A percentile compares a stretch with the other conserved stretches of the same genome.
These are phyloP conservation scores for Proctacanthus coquilletti DNA, from an alignment of 1,140 invertebrate genomes.

Conservation along the genomic window DNA sequence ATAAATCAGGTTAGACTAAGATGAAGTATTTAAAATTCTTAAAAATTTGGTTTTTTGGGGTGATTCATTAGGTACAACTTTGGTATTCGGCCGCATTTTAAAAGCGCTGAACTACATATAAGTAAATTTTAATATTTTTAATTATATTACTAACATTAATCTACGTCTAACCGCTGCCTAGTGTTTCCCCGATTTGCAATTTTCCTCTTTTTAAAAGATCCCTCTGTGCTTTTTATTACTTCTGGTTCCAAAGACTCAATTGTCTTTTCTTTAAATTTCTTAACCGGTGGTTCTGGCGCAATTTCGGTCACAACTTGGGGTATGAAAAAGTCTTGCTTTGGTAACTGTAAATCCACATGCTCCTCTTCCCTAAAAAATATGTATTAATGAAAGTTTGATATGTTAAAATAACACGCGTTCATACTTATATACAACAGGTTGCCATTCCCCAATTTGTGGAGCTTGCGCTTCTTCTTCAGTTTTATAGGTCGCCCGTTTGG, in stretches of 20 bases:
- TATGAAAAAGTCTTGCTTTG: constrained; percentile 27
- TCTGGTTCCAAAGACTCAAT: constrained; percentile 35
- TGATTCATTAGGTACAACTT: too few species aligned
- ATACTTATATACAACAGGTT: constrained; percentile 38
- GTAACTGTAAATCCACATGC: constrained; percentile 41
- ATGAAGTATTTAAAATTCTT: too few species aligned
- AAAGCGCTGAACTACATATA: too few species aligned
- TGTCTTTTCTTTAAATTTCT: constrained; percentile 48
- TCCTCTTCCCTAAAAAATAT: too few species aligned
- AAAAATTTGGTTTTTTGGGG: too few species aligned
- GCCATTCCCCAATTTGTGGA: constrained; percentile 49
- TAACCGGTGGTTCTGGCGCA: constrained; percentile 30
- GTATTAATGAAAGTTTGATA: too few species aligned
- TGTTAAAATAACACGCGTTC: constrained; percentile 9
- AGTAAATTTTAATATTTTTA: too few species aligned
- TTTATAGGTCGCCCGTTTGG: constrained; percentile 28
- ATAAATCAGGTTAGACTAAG: too few species aligned
- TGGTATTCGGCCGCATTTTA: too few species aligned
- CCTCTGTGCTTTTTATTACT: constrained; percentile 20
- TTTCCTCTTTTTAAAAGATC: constrained; percentile 49
- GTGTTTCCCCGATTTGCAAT: constrained; percentile 38
- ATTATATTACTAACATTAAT: too few species aligned
- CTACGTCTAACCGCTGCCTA: constrained; percentile 39
- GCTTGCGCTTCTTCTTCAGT: constrained; percentile 34
- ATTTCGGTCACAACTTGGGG: constrained; percentile 17